Conservation (phyloP, 2,113 vertebrate genomes). For the Chaetodon auriga region DNA sequence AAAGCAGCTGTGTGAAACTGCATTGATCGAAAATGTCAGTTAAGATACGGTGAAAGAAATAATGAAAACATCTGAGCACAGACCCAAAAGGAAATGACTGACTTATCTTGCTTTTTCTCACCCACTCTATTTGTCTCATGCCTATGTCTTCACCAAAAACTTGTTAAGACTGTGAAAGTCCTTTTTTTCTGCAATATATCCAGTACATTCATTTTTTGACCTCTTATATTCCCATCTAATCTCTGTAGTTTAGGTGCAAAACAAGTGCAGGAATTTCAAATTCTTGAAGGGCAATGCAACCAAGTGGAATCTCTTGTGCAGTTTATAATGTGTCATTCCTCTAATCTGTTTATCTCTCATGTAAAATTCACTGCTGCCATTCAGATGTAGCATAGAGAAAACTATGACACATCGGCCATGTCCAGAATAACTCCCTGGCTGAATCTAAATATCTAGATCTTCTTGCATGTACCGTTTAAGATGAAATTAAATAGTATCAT, state of each 20-base stretch:
- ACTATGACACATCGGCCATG: neutral
- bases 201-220: slow-evolving; percentile 7
- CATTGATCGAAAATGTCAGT: slow-evolving; percentile 53
- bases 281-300: neutral
- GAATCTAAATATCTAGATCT: neutral
- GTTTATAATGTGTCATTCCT: neutral
- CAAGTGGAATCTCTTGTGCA: neutral
- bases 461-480: neutral
- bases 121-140: slow-evolving; percentile 21
- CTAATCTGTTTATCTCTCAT: neutral
- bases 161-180: neutral
- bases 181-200: neutral
- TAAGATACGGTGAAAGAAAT: slow-evolving; percentile 31
- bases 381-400: neutral
- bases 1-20: slow-evolving; percentile 5
- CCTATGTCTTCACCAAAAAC: neutral
- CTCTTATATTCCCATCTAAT: neutral
- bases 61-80: slow-evolving; percentile 34
- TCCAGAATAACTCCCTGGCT: neutral
- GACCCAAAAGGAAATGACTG: slow-evolving; percentile 26
- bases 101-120: slow-evolving; percentile 45
- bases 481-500: neutral
- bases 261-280: too few species aligned
- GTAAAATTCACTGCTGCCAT: neutral
- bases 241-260: neutral